These are phyloP conservation scores for Brenthis daphne DNA, from an alignment of 2,888 invertebrate species.

Conservation along the genomic window DNA sequence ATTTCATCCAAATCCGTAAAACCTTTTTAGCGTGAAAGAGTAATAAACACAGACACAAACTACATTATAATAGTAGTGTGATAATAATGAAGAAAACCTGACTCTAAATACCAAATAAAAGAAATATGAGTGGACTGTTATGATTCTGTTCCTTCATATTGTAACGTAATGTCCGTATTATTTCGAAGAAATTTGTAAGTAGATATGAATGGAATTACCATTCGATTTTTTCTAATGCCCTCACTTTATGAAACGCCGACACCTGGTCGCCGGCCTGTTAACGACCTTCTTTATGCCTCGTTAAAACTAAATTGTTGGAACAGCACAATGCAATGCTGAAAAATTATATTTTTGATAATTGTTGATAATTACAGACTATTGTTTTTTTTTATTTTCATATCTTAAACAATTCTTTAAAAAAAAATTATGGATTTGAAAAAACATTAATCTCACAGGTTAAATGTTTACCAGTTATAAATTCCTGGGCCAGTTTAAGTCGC, in stretches of 20 bases:
- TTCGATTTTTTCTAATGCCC: constrained; percentile 39
- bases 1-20: too few relatives aligned
- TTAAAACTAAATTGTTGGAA: constrained; percentile 33
- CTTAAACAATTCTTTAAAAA: neutral
- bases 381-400: constrained; percentile 1
- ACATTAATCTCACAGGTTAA: neutral
- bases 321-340: constrained; percentile 25
- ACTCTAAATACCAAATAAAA: too few relatives aligned
- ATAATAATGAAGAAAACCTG: too few relatives aligned
- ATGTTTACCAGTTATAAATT: constrained; percentile 9
- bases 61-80: too few relatives aligned
- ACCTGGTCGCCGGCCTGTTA: constrained; percentile 38
- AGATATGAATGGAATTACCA: constrained; percentile 41
- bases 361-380: constrained; percentile 5
- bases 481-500: constrained; percentile 12
- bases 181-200: constrained; percentile 29
- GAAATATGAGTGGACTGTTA: too few relatives aligned
- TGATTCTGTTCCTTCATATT: neutral
- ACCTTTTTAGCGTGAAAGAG: too few relatives aligned
- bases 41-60: too few relatives aligned
- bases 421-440: constrained; percentile 1
- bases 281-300: constrained; percentile 39
- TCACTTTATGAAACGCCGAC: constrained; percentile 39
- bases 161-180: neutral
- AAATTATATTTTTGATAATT: constrained; percentile 27